phyloP scores from a whole-genome alignment of 1,140 invertebrate genomes.

The Sycophila sp. region DNA sequence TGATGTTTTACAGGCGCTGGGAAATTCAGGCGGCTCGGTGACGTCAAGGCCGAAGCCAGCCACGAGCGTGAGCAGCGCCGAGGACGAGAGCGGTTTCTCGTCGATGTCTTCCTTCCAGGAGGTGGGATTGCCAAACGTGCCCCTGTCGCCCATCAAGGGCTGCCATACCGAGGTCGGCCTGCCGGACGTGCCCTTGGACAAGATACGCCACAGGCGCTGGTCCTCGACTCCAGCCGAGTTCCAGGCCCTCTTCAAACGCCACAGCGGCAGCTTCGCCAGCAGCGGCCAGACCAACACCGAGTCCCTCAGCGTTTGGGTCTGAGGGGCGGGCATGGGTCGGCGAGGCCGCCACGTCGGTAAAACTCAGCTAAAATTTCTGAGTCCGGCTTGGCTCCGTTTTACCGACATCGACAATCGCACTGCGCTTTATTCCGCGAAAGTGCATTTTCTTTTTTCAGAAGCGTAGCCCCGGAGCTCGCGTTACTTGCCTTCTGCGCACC shows the following conservation, averaged over 20 bases:
- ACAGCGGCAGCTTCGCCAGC: slow-evolving; percentile 53
- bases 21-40: slow-evolving; percentile 1
- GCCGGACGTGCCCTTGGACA: slow-evolving; percentile 56
- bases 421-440: too few species aligned
- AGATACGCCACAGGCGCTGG: slow-evolving; percentile 60
- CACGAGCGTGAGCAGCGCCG: slow-evolving; percentile 64
- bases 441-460: too few species aligned
- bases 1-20: slow-evolving; percentile 21
- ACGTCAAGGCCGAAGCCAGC: slow-evolving; percentile 27
- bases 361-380: too few species aligned
- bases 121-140: slow-evolving; percentile 71
- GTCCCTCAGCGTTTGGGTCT: slow-evolving; percentile 64
- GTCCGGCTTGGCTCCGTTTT: too few species aligned
- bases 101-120: slow-evolving; percentile 85
- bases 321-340: slow-evolving; percentile 16
- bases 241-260: slow-evolving; percentile 54
- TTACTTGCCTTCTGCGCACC: not conserved
- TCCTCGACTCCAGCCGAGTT: slow-evolving; percentile 62
- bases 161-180: slow-evolving; percentile 62
- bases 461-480: too few species aligned
- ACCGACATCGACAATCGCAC: too few species aligned
- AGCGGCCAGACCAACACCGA: slow-evolving; percentile 50
- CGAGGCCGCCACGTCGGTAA: too few species aligned
- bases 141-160: slow-evolving; percentile 50
- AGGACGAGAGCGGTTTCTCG: slow-evolving; percentile 85